Conservation (phyloP, 2,113 vertebrate genomes). For the Zosterops borbonicus region DNA sequence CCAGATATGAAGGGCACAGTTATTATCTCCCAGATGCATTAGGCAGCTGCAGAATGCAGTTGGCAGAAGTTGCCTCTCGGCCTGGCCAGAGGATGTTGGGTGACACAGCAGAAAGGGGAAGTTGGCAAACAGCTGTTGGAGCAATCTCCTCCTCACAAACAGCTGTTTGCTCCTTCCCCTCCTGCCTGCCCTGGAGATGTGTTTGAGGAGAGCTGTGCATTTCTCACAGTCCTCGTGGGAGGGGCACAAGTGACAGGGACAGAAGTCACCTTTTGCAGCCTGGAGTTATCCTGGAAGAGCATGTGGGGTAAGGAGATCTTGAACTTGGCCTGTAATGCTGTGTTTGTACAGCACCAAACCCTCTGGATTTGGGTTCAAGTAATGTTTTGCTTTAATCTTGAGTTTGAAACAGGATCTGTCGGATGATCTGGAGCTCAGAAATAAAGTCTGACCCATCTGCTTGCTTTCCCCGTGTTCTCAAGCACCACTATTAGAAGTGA, state of each 20-base stretch:
- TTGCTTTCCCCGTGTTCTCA: not conserved
- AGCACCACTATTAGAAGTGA: not conserved
- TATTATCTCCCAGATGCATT: slow-evolving; percentile 5
- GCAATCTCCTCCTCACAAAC: not conserved
- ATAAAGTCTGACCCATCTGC: not conserved
- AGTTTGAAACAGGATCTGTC: not conserved
- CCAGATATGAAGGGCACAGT: not conserved
- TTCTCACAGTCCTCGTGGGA: not conserved
- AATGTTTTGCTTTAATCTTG: not conserved
- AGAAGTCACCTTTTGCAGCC: not conserved
- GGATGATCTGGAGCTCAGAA: not conserved
- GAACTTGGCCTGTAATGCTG: not conserved
- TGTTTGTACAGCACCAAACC: not conserved
- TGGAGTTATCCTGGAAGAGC: not conserved
- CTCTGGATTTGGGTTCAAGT: not conserved
- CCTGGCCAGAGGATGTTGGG: not conserved
- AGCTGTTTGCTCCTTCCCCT: not conserved
- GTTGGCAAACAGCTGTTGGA: not conserved
- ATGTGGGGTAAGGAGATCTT: not conserved
- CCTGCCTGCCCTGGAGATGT: not conserved
- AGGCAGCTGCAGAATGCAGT: slow-evolving; percentile 1
- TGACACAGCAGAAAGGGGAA: slow-evolving; percentile 2
- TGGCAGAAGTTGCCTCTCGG: not conserved
- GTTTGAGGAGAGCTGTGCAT: not conserved
- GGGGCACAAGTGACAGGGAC: no score